Evolutionary conservation across 2,888 invertebrate species (phyloP).

Genomic region (Plemyria rubiginata): DNA sequence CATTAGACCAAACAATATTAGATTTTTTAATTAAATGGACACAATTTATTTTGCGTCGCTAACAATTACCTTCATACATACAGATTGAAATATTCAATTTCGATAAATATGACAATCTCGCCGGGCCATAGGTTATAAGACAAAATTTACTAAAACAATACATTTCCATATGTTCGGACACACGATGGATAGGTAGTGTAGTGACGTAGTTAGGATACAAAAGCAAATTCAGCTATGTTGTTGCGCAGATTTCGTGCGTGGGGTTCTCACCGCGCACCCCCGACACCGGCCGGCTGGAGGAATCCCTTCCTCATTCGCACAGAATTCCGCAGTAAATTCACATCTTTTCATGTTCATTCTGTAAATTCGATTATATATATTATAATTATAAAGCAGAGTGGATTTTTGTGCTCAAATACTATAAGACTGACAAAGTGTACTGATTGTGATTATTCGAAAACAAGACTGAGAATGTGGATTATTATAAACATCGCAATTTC

Average conservation of each 20-base stretch:
- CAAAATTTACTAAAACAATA: no score
- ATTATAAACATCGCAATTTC: conserved; percentile 18
- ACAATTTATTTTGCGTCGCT: no score
- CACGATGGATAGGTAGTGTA: no score
- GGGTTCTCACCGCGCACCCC: neutral
- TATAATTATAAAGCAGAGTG: neutral
- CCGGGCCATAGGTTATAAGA: no score
- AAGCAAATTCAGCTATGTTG: neutral
- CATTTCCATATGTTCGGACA: no score
- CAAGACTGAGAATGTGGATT: conserved; percentile 12
- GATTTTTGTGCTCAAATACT: neutral
- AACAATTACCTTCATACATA: no score
- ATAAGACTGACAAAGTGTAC: neutral
- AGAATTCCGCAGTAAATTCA: neutral
- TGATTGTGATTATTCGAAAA: neutral
- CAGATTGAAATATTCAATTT: no score
- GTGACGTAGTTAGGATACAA: no score
- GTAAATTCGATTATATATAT: neutral
- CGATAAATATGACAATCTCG: no score
- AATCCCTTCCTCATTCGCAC: neutral
- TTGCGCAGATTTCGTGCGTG: conserved; percentile 1
- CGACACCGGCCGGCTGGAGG: neutral
- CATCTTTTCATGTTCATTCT: neutral
- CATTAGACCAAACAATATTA: no score
- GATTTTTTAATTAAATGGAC: no score